A percentile compares a stretch with the other conserved stretches of the same genome.
Conservation (phyloP, 2,113 vertebrate species). For the Chaetodon trifascialis region DNA sequence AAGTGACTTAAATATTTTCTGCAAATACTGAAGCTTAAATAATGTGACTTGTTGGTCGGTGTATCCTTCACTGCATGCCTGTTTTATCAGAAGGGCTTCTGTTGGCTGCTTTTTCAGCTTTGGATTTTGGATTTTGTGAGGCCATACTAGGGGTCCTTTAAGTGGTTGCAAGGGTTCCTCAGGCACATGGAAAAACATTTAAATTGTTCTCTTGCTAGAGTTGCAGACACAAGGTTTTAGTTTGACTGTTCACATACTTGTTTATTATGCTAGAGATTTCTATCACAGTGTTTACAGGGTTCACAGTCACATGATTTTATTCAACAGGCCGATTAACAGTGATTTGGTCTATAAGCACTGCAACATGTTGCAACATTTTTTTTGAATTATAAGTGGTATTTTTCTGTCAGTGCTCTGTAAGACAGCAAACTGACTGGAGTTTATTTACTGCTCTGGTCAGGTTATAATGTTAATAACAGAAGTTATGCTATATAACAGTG, state of each 20-base stretch:
- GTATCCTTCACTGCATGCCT: neutral
- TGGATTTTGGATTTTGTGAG: neutral
- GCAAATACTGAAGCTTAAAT: neutral
- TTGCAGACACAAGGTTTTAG: neutral
- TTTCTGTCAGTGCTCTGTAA: too few relatives aligned
- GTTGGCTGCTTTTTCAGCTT: neutral
- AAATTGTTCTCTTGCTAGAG: neutral
- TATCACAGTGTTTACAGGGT: neutral
- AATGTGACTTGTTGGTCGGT: neutral
- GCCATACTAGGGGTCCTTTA: neutral
- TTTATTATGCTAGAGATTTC: constrained; percentile 1
- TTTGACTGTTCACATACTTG: neutral
- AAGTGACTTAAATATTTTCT: neutral
- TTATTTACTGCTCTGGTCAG: too few relatives aligned
- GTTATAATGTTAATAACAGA: too few relatives aligned
- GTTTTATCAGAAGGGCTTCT: neutral
- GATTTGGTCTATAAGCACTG: neutral
- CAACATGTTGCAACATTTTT: neutral
- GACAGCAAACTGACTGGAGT: too few relatives aligned
- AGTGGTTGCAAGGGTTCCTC: neutral
- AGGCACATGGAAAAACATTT: neutral
- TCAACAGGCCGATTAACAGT: neutral
- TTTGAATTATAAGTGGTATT: neutral
- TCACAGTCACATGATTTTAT: neutral
- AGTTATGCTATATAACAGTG: too few relatives aligned